A percentile compares a stretch with the other conserved stretches of the same genome.
phyloP scores from a whole-genome alignment of 53 echinoderm and acorn worm genomes.

The Mesocentrotus franciscanus region DNA sequence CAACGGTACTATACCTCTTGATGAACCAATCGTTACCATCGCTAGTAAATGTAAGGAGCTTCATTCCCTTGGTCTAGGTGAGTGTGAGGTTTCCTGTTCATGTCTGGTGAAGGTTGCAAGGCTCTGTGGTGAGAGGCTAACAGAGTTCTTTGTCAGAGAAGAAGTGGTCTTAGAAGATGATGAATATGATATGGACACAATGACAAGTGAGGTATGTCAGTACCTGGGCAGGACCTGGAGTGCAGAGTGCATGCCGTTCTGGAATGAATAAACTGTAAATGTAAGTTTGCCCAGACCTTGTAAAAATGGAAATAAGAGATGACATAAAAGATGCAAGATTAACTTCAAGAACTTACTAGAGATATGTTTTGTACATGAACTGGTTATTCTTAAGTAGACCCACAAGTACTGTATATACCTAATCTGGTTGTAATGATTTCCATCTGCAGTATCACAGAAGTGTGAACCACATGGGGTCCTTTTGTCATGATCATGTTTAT shows the following conservation, averaged over 20 bases:
- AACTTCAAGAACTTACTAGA: not conserved
- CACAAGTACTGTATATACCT: not conserved
- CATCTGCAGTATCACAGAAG: not conserved
- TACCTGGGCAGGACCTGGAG: constrained; percentile 85
- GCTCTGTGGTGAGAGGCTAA: constrained; percentile 85
- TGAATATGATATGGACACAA: constrained; percentile 72
- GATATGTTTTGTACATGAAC: not conserved
- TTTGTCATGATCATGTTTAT: not conserved
- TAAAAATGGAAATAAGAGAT: not conserved
- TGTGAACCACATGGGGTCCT: not conserved
- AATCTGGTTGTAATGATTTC: not conserved
- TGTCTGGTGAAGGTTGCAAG: constrained; percentile 82
- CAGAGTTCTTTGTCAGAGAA: constrained; percentile 81
- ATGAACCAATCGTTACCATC: constrained; percentile 79
- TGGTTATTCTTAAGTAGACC: not conserved
- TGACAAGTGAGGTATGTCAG: constrained; percentile 73
- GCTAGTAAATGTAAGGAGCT: constrained; percentile 76
- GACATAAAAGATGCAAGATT: not conserved
- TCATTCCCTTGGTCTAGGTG: constrained; percentile 81
- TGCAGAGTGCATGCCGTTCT: constrained; percentile 82
- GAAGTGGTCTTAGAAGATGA: constrained; percentile 78
- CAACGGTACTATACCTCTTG: constrained; percentile 80
- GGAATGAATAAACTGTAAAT: constrained; percentile 68
- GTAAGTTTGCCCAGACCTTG: not conserved
- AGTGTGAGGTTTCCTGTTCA: constrained; percentile 79